phyloP scores from a whole-genome alignment of 2,888 invertebrate genomes.

The Venusia cambrica region DNA sequence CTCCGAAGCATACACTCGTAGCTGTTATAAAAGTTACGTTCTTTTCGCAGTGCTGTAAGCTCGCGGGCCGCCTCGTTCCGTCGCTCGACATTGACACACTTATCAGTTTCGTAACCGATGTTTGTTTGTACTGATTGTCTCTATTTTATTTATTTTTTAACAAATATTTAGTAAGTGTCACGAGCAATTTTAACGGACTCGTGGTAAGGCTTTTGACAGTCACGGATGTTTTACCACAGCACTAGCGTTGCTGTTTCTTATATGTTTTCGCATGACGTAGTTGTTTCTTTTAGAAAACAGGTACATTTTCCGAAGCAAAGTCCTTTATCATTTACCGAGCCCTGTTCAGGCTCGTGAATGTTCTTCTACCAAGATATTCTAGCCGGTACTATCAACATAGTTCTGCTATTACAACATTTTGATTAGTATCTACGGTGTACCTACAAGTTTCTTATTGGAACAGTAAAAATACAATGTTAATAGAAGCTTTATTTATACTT shows the following conservation, averaged over 20 bases:
- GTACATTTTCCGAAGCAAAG: too few species aligned
- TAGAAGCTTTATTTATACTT: too few species aligned
- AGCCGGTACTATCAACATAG: too few species aligned
- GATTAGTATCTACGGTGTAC: too few species aligned
- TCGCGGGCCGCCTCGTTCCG: conserved; percentile 30
- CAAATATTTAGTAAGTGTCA: conserved; percentile 28
- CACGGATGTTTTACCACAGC: conserved; percentile 7
- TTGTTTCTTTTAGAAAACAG: too few species aligned
- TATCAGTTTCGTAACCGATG: conserved; percentile 57
- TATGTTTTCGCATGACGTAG: too few species aligned
- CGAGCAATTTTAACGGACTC: conserved; percentile 7
- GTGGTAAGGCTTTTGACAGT: conserved; percentile 4
- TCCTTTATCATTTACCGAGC: too few species aligned
- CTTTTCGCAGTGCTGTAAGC: conserved; percentile 15
- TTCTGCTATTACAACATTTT: too few species aligned
- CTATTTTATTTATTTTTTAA: conserved; percentile 38
- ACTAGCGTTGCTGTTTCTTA: neutral
- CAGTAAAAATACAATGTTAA: too few species aligned
- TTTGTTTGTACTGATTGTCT: conserved; percentile 53
- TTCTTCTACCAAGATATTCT: too few species aligned
- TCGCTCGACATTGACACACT: conserved; percentile 67
- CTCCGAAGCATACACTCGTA: conserved; percentile 9
- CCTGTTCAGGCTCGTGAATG: too few species aligned
- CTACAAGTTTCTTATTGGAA: too few species aligned
- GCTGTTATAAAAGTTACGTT: conserved; percentile 8